Evolutionary conservation across 1,140 invertebrate species (phyloP), one percentile per base, ranked within the genome.

Genomic region (Micrasema longulum): DNA sequence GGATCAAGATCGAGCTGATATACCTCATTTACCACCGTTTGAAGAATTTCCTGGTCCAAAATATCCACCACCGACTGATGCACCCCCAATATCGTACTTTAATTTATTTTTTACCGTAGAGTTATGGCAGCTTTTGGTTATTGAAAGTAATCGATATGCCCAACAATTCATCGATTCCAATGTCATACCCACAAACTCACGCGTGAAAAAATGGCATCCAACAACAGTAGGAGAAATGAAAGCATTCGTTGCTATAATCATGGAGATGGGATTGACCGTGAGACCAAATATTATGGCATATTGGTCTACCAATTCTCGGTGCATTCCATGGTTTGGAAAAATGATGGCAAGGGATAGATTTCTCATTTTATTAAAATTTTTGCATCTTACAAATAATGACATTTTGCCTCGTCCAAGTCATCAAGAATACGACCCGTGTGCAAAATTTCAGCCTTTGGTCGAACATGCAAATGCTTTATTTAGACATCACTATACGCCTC

Each of bases 271-370:
- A 5, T 70, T 78, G 0, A 77, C 73, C 4, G 57, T 64, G 65
- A 72, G 71, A 23, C 57, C 73, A 16, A 77, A 69, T 47, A 62
- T 77, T 69, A 69, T 50, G 48, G 69, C 64, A 60, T 77, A 79
- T 43, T 79, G 76, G 45, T 72, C 67, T n/a, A 69, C 26, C 77
- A 78, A 23, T 75, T 75, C 63, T 78, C n/a, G n/a, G n/a, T n/a
- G n/a, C n/a, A n/a, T n/a, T n/a, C n/a, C n/a, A n/a, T n/a, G n/a
- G n/a, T n/a, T n/a, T n/a, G n/a, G n/a, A n/a, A n/a, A n/a, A n/a
- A n/a, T n/a, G n/a, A n/a, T n/a, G n/a, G n/a, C n/a, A n/a, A n/a
- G n/a, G n/a, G n/a, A n/a, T n/a, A n/a, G n/a, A n/a, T n/a, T n/a
- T n/a, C n/a, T n/a, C n/a, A n/a, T n/a, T n/a, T n/a, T n/a, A n/a